Conservation (phyloP, 1,140 invertebrate genomes). For the Harlomillsia oculata region DNA sequence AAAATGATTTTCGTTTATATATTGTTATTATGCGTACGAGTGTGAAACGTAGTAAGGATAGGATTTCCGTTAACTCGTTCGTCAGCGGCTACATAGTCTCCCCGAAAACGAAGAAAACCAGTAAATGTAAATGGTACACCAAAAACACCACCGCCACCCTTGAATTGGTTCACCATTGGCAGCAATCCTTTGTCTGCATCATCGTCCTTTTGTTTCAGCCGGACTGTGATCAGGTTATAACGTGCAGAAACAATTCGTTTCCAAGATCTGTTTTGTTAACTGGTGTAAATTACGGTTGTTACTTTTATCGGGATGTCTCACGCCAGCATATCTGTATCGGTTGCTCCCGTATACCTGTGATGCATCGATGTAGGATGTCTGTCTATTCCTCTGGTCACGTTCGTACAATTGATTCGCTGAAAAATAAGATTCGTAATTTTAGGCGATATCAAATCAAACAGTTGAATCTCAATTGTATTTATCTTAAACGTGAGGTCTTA, state of each 20-base stretch:
- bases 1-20: background rate
- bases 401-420: no score
- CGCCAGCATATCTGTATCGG: slow-evolving; percentile 43
- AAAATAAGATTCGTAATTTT: no score
- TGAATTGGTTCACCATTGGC: background rate
- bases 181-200: slow-evolving; percentile 5
- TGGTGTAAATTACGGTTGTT: background rate
- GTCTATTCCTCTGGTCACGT: slow-evolving; percentile 57
- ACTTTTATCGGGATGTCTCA: slow-evolving; percentile 49
- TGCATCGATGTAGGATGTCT: slow-evolving; percentile 60
- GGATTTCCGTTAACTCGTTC: slow-evolving; percentile 47
- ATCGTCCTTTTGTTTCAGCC: background rate
- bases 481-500: no score
- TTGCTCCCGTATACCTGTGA: slow-evolving; percentile 55
- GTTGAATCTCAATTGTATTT: no score
- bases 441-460: no score
- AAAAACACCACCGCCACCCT: no score
- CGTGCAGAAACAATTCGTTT: no score
- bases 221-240: background rate
- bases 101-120: slow-evolving; percentile 14
- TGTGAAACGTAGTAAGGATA: slow-evolving; percentile 42
- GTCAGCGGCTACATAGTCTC: slow-evolving; percentile 32
- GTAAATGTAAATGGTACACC: no score
- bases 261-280: background rate
- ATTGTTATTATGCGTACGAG: slow-evolving; percentile 10